A percentile compares a stretch with the other conserved stretches of the same genome.
These are phyloP conservation scores for Chrysotoxum bicinctum DNA, from an alignment of 2,888 invertebrate genomes.

Conservation along the genomic window DNA sequence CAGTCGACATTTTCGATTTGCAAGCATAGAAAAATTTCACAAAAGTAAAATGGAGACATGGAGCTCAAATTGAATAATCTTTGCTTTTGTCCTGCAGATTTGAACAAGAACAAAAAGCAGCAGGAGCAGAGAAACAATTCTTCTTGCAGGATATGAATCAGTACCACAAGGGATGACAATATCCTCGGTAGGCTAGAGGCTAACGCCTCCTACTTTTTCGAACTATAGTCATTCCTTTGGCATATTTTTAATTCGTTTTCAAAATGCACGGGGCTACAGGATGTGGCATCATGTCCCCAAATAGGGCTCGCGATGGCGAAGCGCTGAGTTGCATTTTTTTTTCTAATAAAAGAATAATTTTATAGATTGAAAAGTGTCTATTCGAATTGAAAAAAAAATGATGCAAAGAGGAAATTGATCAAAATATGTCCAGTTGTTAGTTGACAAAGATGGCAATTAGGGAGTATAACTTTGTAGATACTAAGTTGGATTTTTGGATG, in stretches of 20 bases:
- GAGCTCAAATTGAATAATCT: conserved; percentile 70
- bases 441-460: conserved; percentile 43
- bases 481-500: background rate
- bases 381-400: conserved; percentile 1
- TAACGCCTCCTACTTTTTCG: conserved; percentile 23
- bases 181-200: conserved; percentile 53
- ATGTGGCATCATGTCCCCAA: conserved; percentile 29
- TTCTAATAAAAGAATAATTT: conserved; percentile 61
- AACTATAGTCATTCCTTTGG: conserved; percentile 5
- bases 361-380: conserved; percentile 38
- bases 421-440: conserved; percentile 43
- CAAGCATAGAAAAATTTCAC: conserved; percentile 67
- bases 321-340: conserved; percentile 43
- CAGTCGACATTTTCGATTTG: conserved; percentile 69
- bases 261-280: conserved; percentile 29
- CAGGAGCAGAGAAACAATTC: conserved; percentile 41
- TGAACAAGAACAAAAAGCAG: conserved; percentile 19
- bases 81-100: conserved; percentile 55
- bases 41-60: conserved; percentile 62
- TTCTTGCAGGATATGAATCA: conserved; percentile 57
- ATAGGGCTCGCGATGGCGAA: background rate
- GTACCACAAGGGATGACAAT: conserved; percentile 54
- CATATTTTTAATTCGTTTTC: conserved; percentile 37
- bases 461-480: background rate
- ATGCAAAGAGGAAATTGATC: conserved; percentile 47